A percentile compares a stretch with the other conserved stretches of the same genome.
These are phyloP conservation scores for Bubo blakistoni DNA, from an alignment of 2,113 vertebrate species.

Conservation along the genomic window DNA sequence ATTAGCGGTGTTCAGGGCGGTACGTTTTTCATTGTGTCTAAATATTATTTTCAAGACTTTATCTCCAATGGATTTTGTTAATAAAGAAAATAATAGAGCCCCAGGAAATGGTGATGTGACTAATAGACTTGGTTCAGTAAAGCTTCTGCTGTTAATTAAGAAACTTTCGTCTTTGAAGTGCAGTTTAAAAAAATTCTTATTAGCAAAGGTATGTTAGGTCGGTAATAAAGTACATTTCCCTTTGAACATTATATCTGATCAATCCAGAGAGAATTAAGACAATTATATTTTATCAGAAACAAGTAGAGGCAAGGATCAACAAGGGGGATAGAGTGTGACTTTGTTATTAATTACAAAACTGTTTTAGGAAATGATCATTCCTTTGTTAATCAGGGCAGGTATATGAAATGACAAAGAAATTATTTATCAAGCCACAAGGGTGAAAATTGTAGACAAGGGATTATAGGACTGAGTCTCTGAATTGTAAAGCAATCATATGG, in stretches of 20 bases:
- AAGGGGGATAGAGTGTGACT: constrained; percentile 21
- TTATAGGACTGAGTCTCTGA: not conserved
- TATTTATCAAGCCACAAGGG: constrained; percentile 52
- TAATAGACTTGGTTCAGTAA: constrained; percentile 70
- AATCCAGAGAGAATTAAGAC: constrained; percentile 69
- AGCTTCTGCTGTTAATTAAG: constrained; percentile 77
- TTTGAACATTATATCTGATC: constrained; percentile 66
- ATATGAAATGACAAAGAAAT: constrained; percentile 44
- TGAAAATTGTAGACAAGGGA: not conserved
- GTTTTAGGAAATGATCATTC: constrained; percentile 68
- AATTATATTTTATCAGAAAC: constrained; percentile 75
- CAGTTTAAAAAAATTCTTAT: constrained; percentile 58
- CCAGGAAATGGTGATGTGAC: constrained; percentile 62
- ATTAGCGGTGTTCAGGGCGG: not conserved
- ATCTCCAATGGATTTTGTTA: constrained; percentile 64
- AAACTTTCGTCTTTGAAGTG: constrained; percentile 75
- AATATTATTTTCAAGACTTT: constrained; percentile 54
- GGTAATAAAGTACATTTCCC: constrained; percentile 68
- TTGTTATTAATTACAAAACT: constrained; percentile 65
- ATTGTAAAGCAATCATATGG: not conserved
- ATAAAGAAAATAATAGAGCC: constrained; percentile 67
- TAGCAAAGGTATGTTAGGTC: constrained; percentile 68
- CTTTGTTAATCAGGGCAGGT: constrained; percentile 50
- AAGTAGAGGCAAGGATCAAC: constrained; percentile 55
- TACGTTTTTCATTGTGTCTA: constrained; percentile 46